Conservation (phyloP, 1,140 invertebrate species). For the Drosophila orosa region DNA sequence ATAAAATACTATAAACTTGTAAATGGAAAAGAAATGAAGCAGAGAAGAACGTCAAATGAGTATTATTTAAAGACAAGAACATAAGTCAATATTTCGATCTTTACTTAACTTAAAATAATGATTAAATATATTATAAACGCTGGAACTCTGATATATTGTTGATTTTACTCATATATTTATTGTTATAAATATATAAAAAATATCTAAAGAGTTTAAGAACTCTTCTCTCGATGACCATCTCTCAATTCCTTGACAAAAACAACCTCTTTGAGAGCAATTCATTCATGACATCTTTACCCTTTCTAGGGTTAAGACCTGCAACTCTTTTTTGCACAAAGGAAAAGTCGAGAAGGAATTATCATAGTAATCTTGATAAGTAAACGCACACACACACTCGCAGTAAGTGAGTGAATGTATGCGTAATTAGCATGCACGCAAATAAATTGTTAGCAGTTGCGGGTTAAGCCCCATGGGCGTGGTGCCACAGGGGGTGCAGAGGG, state of each 20-base stretch:
- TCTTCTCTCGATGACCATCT: slow-evolving; percentile 2
- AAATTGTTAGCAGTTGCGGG: slow-evolving; percentile 64
- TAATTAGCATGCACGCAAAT: slow-evolving; percentile 74
- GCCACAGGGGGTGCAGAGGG: slow-evolving; percentile 4
- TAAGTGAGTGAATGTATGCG: slow-evolving; percentile 45
- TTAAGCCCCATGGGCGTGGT: slow-evolving; percentile 16
- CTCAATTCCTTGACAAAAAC: neutral
- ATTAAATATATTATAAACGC: neutral
- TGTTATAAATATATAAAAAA: neutral
- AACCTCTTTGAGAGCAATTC: slow-evolving; percentile 2
- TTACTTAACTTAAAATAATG: neutral
- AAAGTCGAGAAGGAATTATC: slow-evolving; percentile 37
- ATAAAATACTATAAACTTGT: neutral
- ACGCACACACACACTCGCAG: slow-evolving; percentile 16
- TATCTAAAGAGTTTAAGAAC: too few species aligned
- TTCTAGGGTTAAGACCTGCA: slow-evolving; percentile 30
- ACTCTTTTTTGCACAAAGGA: slow-evolving; percentile 17
- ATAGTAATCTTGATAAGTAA: slow-evolving; percentile 55
- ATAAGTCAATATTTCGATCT: neutral
- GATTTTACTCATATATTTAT: neutral
- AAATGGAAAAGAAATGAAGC: neutral
- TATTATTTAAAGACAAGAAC: neutral
- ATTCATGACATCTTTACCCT: slow-evolving; percentile 23
- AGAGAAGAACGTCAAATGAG: neutral
- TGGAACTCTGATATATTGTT: neutral